Base-by-base conservation (phyloP, 2,797 vertebrate species). In the Microhierax caerulescens region DNA sequence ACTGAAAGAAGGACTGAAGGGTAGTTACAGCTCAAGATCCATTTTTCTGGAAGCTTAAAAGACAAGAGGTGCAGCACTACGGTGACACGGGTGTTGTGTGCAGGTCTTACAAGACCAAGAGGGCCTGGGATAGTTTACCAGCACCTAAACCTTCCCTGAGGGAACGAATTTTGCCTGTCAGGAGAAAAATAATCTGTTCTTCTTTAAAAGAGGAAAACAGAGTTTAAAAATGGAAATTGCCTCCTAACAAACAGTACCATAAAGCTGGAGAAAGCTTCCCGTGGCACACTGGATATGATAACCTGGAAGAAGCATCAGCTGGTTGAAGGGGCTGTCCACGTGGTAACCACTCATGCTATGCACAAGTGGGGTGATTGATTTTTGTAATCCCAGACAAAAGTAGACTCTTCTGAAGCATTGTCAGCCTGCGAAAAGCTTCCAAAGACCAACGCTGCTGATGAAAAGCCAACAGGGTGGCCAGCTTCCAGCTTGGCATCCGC, bases 401-500 rank as follows among this genome's bases (percentile, higher is more conserved):
- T 45, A 94, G 77, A 64, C 63, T 82, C 74, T 88, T 90, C 93
- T 92, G 88, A 90, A 94, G 84, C 64, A 74, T 39, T 95, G 82
- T 96, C 92, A 92, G 70, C 51, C 80, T 47, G 32, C 79, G 79
- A 92, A 97, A 95, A 93, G 43, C 77, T 94, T 92, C 65, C 88
- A 81, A 90, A 94, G 72, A 68, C 79, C 51, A 88, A 96, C 90
- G 61, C 76, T 78, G 78, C 76, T 81, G 61, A 69, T 96, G 85
- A 86, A 96, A 95, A 94, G 59, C 88, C 88, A 93, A 81, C 4
- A 7, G 59, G 30, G 63, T 90, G 95, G 93, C 85, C 74, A 92
- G 72, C 63, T 92, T 96, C 93, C 95, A 95, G 94, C 85, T 96
- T 96, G 96, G 93, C 94, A 95, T 82, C 88, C 7, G 1, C 88